Evolutionary conservation across 2,888 invertebrate species (phyloP), one percentile per base, ranked within the genome.

Genomic region (Drosophila seclusa): DNA sequence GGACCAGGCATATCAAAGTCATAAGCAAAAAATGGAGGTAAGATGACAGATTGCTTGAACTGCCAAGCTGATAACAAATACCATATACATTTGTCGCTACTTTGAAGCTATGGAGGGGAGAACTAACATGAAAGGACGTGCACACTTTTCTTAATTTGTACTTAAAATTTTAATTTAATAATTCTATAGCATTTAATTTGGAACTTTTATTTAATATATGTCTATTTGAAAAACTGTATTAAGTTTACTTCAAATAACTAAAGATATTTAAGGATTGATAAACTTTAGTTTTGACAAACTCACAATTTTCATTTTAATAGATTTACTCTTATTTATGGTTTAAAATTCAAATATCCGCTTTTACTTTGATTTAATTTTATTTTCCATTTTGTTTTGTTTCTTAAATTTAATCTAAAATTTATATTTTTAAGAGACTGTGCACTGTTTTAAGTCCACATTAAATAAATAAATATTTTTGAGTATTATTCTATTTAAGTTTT

Each of bases 1-100:
- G 32, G 34, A 32, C 7, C 38, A 31, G 36, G 27, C 40, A 71
- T 38, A 71, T 75, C 49, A 67, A 66, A 63, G 70, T 57, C 52
- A 10, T 31, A 13, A 27, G 5, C 40, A 11, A 29, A n/a, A 34
- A 10, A 6, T 6, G 31, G 27, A 72, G 52, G 18, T 53, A 13
- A 53, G 18, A 31, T 54, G 54, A 65, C 31, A 62, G 49, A 40
- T 68, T 68, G 59, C 29, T 31, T 36, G 24, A 21, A 31, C 27
- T 29, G 16, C 24, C 11, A 24, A 34, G 32, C 45, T 8, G 45
- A 24, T 13, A 16, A 16, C 24, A 24, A 24, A 24, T 16, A 45
- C 4, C 7, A 24, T 0, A 45, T 18, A 4, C 24, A 16, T 45
- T 34, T 34, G 5, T 0, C 4, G 21, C 5, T 24, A 24, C 16